Conservation (phyloP, 2,888 invertebrate species). For the Papilio gigon region DNA sequence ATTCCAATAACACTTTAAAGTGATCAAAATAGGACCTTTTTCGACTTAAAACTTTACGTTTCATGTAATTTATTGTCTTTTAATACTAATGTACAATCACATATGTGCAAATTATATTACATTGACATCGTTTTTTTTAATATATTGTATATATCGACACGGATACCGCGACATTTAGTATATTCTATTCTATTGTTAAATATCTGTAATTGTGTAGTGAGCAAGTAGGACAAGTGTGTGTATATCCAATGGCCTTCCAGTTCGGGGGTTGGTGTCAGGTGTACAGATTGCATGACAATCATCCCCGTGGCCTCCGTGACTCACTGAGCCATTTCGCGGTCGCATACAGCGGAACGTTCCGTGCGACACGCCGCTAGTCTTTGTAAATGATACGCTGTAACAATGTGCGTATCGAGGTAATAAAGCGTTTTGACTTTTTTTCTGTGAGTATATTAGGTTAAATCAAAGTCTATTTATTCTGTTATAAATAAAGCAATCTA, state of each 20-base stretch:
- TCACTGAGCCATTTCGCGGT: slow-evolving; percentile 69
- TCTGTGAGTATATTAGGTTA: background rate
- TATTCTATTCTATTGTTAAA: too few species aligned
- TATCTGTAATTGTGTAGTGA: background rate
- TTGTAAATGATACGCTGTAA: slow-evolving; percentile 46
- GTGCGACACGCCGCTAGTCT: slow-evolving; percentile 69
- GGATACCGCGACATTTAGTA: too few species aligned
- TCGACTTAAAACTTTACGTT: too few species aligned
- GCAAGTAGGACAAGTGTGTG: background rate
- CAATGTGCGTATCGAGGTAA: slow-evolving; percentile 43
- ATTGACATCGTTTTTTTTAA: too few species aligned
- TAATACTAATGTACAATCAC: too few species aligned
- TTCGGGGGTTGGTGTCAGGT: slow-evolving; percentile 39
- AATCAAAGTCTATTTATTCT: background rate
- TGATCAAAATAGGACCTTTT: too few species aligned
- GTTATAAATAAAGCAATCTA: background rate
- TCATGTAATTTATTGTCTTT: too few species aligned
- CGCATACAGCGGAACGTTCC: slow-evolving; percentile 70
- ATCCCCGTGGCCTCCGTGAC: slow-evolving; percentile 72
- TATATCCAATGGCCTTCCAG: slow-evolving; percentile 8
- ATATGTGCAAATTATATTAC: too few species aligned
- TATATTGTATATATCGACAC: too few species aligned
- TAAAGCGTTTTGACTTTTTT: background rate
- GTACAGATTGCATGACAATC: slow-evolving; percentile 62
- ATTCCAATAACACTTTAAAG: too few species aligned